Evolutionary conservation across 1,140 invertebrate genomes (phyloP).

Genomic region (Scaptomyza montana): DNA sequence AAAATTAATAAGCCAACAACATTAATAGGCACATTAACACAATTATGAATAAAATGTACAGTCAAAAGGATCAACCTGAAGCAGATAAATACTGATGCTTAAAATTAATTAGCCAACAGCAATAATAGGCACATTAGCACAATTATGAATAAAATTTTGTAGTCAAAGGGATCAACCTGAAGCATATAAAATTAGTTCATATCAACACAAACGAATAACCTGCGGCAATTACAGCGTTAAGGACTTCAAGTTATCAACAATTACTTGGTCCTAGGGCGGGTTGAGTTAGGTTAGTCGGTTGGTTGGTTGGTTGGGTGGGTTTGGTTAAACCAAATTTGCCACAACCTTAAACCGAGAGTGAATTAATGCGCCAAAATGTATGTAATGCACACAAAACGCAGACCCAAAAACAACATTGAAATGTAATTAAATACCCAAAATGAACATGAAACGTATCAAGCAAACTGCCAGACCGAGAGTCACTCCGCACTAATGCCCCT

Average conservation of each 20-base stretch:
- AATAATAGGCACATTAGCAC: background rate
- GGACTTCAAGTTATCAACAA: conserved; percentile 48
- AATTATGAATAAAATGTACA: background rate
- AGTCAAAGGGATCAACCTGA: background rate
- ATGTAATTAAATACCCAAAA: conserved; percentile 79
- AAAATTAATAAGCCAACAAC: no score
- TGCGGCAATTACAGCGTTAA: background rate
- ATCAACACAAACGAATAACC: background rate
- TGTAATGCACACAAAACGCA: conserved; percentile 39
- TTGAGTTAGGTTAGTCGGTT: conserved; percentile 2
- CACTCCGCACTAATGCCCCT: background rate
- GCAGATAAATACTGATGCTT: background rate
- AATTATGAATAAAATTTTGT: background rate
- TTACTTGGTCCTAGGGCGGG: conserved; percentile 13
- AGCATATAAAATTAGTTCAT: conserved; percentile 8
- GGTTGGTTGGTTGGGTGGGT: conserved; percentile 9
- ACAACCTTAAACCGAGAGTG: conserved; percentile 42
- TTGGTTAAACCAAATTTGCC: conserved; percentile 27
- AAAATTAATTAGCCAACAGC: no score
- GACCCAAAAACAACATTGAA: conserved; percentile 73
- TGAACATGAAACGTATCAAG: conserved; percentile 59
- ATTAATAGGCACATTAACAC: background rate
- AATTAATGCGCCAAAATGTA: conserved; percentile 57
- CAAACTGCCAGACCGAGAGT: conserved; percentile 27
- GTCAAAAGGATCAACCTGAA: background rate